Conservation (phyloP, 2,113 vertebrate species). For the Oreotragus oreotragus region DNA sequence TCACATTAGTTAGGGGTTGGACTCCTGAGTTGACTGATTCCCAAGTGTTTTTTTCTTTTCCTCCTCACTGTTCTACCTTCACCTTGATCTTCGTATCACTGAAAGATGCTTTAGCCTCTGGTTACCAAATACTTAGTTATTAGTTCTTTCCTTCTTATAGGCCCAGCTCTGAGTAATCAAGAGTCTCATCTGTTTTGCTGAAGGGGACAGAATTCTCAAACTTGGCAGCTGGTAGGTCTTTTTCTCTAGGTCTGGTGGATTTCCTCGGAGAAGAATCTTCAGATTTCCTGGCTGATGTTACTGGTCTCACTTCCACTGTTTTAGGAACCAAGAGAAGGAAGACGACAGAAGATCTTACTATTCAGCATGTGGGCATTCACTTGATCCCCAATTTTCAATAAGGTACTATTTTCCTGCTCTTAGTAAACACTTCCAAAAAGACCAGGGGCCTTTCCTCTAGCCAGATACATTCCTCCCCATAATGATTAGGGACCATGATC, state of each 20-base stretch:
- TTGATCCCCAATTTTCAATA: background rate
- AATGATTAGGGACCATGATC: background rate
- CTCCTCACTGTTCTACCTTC: background rate
- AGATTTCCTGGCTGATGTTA: background rate
- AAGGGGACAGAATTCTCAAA: background rate
- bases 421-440: background rate
- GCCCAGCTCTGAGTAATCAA: background rate
- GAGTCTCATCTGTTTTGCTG: background rate
- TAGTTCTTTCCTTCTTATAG: background rate
- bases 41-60: background rate
- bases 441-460: background rate
- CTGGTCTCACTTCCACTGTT: background rate
- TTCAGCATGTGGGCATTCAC: background rate
- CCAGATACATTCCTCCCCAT: background rate
- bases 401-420: background rate
- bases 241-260: background rate
- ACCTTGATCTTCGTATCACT: background rate
- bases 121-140: background rate
- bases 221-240: background rate
- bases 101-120: background rate
- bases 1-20: background rate
- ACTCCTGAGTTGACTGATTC: background rate
- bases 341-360: background rate
- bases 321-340: background rate
- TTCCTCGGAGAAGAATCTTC: background rate